Evolutionary conservation across 2,113 vertebrate species (phyloP).

Genomic region (Bolborhynchus lineola): DNA sequence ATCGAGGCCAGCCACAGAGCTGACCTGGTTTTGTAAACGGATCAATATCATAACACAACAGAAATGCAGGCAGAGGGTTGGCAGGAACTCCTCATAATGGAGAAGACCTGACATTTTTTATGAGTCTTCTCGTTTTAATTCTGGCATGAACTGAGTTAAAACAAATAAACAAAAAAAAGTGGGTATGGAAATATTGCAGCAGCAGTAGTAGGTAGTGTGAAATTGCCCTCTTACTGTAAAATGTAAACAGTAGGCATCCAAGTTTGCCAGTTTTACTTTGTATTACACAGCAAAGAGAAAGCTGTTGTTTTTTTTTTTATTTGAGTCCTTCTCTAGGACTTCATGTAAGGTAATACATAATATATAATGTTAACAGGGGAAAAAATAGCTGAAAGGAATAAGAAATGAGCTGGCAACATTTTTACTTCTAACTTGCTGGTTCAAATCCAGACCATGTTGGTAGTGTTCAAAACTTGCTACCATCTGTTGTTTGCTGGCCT

Average conservation of each 20-base stretch:
- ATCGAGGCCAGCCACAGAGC: neutral
- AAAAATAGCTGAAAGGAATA: neutral
- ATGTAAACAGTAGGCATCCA: constrained; percentile 31
- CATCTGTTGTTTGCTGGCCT: constrained; percentile 24
- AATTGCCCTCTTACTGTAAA: constrained; percentile 16
- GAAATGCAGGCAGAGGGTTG: neutral
- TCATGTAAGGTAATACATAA: neutral
- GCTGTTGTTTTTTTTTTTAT: neutral
- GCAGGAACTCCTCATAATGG: neutral
- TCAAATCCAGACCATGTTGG: neutral
- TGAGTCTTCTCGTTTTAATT: neutral
- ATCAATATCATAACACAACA: neutral
- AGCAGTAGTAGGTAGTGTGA: constrained; percentile 43
- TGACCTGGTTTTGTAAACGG: neutral
- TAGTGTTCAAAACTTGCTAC: neutral
- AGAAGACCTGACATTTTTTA: neutral
- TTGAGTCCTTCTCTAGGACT: neutral
- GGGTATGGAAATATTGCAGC: constrained; percentile 29
- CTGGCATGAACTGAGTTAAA: neutral
- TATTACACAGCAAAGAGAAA: neutral
- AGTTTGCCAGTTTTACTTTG: constrained; percentile 1
- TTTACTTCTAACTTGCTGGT: neutral
- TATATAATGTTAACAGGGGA: neutral
- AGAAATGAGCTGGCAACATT: neutral
- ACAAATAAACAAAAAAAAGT: neutral